Evolutionary conservation across 2,113 vertebrate species (phyloP).

Genomic region (Trogon melanurus): DNA sequence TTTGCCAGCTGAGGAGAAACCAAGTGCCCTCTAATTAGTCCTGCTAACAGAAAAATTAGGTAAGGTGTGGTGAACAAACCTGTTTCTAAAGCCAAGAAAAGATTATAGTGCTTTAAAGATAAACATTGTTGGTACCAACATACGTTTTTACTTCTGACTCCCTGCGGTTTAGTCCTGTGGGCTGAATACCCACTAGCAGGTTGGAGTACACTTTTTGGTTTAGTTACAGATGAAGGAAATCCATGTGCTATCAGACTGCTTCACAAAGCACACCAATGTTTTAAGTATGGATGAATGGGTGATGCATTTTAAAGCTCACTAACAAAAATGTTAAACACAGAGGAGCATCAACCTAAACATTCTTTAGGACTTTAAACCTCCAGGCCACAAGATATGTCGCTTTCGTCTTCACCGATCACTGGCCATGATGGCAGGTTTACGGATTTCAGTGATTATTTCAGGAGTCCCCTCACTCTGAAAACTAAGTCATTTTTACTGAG

Average conservation of each 20-base stretch:
- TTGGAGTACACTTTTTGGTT: neutral
- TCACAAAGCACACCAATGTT: neutral
- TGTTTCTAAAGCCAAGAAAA: neutral
- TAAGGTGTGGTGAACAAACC: neutral
- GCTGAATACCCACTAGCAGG: neutral
- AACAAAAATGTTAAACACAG: neutral
- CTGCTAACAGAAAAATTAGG: neutral
- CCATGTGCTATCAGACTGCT: neutral
- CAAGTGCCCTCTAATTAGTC: neutral
- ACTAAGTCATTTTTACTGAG: neutral
- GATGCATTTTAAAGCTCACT: neutral
- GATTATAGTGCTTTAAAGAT: neutral
- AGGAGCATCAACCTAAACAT: neutral
- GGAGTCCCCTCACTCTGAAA: neutral
- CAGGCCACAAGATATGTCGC: neutral
- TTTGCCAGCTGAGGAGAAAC: neutral
- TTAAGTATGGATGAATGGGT: accelerated
- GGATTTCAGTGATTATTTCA: neutral
- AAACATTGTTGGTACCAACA: neutral
- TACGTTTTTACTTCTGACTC: neutral
- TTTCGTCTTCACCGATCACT: neutral
- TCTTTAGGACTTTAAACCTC: neutral
- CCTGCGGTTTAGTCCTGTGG: neutral
- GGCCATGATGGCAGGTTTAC: neutral
- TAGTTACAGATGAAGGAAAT: neutral